A percentile compares a stretch with the other conserved stretches of the same genome.
Conservation (phyloP, 2,113 vertebrate species). For the Ceyx cyanopectus region DNA sequence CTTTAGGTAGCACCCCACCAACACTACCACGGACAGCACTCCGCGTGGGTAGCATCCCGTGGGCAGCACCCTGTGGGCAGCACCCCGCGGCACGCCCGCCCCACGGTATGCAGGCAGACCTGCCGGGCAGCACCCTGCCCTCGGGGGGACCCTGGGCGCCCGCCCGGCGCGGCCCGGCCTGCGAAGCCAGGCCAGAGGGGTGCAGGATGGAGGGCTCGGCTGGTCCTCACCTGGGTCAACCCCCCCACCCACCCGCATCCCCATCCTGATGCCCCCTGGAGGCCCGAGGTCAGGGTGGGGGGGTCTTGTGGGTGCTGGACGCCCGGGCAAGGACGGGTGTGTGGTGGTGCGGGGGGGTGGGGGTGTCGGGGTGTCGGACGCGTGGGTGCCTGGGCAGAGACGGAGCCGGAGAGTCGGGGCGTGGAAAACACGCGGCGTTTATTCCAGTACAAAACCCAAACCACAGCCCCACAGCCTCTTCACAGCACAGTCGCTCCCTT, state of each 20-base stretch:
- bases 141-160: neutral
- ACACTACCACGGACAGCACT: no score
- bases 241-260: neutral
- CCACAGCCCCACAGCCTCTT: neutral
- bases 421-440: constrained; percentile 50
- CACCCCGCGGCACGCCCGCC: neutral
- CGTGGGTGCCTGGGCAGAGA: neutral
- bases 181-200: neutral
- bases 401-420: neutral
- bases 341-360: no score
- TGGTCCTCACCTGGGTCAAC: neutral
- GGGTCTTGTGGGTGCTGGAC: neutral
- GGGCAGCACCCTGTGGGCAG: neutral
- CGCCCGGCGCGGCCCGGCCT: neutral
- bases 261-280: neutral
- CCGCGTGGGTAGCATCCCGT: neutral
- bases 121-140: neutral
- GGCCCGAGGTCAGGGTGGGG: neutral
- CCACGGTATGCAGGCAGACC: neutral
- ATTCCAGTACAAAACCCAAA: constrained; percentile 51
- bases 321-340: neutral
- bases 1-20: neutral
- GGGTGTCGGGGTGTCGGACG: neutral
- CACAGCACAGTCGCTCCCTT: neutral
- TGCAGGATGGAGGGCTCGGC: neutral